These are phyloP conservation scores for Poecile atricapillus DNA, from an alignment of 2,113 vertebrate species.

Conservation along the genomic window DNA sequence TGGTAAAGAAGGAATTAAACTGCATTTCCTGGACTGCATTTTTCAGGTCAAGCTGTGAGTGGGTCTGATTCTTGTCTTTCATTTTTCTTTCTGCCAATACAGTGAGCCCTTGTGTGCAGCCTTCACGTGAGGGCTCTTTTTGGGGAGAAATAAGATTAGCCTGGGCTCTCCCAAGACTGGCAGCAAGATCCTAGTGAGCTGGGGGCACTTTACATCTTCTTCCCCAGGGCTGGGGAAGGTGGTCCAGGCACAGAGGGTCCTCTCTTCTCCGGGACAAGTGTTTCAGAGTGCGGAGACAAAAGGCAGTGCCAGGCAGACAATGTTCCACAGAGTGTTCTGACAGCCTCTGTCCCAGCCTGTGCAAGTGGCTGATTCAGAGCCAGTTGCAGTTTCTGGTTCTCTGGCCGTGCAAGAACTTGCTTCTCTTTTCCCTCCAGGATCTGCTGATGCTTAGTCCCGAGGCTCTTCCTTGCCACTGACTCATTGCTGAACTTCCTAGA, in stretches of 20 bases:
- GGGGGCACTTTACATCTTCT: neutral
- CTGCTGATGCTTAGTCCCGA: rapidly evolving
- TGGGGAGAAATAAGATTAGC: neutral
- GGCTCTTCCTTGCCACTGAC: neutral
- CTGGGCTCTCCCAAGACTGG: neutral
- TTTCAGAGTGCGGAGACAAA: neutral
- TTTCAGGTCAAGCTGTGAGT: neutral
- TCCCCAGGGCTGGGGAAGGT: rapidly evolving
- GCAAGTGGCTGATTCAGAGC: neutral
- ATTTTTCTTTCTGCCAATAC: neutral
- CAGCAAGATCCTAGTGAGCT: neutral
- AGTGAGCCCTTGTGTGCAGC: rapidly evolving
- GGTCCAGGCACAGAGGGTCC: neutral
- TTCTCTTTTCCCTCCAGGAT: neutral
- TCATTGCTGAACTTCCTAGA: neutral
- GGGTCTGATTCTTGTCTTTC: neutral
- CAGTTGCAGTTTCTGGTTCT: neutral
- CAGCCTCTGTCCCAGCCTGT: neutral
- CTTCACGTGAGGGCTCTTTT: neutral
- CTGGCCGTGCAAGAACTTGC: neutral
- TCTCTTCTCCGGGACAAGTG: rapidly evolving
- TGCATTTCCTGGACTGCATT: neutral
- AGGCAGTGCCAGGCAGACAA: neutral
- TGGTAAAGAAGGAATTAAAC: neutral
- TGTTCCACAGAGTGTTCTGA: neutral